Evolutionary conservation across 2,113 vertebrate species (phyloP), one percentile per base, ranked within the genome.

Genomic region (Ptilorrhoa leucosticta): DNA sequence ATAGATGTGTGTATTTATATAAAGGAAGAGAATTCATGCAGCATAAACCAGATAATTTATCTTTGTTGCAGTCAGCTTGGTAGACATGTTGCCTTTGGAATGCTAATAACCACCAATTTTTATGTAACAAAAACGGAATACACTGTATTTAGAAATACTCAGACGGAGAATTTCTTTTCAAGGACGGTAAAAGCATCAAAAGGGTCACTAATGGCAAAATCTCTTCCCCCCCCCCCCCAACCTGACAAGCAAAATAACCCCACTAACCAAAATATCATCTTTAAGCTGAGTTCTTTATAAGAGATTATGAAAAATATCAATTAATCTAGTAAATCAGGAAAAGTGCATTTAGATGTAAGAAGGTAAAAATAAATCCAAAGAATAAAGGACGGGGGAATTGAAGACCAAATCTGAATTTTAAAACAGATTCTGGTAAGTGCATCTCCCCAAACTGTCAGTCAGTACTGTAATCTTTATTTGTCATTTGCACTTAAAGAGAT

Each of bases 141-240:
- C 11, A 17, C 5, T 63, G 22, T 48, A 65, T 77, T 68, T 68
- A 66, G 45, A 92, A 93, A 66, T 21, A 90, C 24, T 70, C 33
- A 71, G 84, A 85, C 66, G 33, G 8, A 57, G 9, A 76, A 66
- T 61, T 72, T 91, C 6, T 70, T 82, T 89, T 88, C 58, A 80
- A 94, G n/a, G 45, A 69, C 21, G 57, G 45, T 23, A 66, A 87
- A 93, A 89, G 10, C 27, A 70, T 58, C 15, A 48, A 93, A 70
- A 44, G 21, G 28, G 33, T 68, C 73, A 90, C 69, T 70, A 82
- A 66, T 7, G 66, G 45, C 30, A 61, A 33, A 64, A 84, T n/a
- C n/a, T n/a, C 3, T 8, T 15, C 18, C 5, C 6, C 10, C 2
- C 0, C 1, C 10, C 30, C 13, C 7, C 7, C 12, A 30, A 28